phyloP scores from a whole-genome alignment of 2,888 invertebrate genomes.

The Subacronicta megacephala region DNA sequence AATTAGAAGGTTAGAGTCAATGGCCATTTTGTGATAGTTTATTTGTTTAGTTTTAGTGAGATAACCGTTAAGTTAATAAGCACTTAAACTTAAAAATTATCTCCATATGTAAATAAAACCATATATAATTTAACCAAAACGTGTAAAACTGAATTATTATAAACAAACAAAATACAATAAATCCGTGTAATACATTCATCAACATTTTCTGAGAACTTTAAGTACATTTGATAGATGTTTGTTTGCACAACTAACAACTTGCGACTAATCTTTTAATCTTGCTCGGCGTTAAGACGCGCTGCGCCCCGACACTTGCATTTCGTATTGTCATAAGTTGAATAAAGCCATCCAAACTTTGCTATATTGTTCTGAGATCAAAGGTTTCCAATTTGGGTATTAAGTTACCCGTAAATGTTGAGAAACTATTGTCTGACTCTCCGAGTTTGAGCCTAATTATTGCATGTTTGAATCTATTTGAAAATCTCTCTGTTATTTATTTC shows the following conservation, averaged over 20 bases:
- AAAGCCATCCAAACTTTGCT: constrained; percentile 48
- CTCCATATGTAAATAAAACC: background rate
- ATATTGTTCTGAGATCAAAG: constrained; percentile 51
- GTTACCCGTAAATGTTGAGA: constrained; percentile 31
- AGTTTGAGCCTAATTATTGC: constrained; percentile 5
- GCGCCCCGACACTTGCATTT: constrained; percentile 51
- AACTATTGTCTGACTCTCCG: constrained; percentile 20
- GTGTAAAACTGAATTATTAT: background rate
- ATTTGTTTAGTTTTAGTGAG: too few species aligned
- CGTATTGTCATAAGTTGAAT: constrained; percentile 49
- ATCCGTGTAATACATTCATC: constrained; percentile 25
- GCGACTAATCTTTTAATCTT: constrained; percentile 52
- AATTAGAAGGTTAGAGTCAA: too few species aligned
- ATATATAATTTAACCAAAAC: background rate
- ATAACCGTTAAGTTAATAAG: too few species aligned
- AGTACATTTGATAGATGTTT: constrained; percentile 47
- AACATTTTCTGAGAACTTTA: constrained; percentile 21
- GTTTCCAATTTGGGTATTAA: constrained; percentile 47
- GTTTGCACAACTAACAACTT: constrained; percentile 51
- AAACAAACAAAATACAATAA: constrained; percentile 3
- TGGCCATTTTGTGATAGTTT: too few species aligned
- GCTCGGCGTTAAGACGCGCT: constrained; percentile 35
- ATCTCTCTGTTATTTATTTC: constrained; percentile 3
- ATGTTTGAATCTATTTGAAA: constrained; percentile 12
- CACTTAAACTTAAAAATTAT: too few species aligned